These are phyloP conservation scores for Goniozus legneri DNA, from an alignment of 1,140 invertebrate genomes.

Conservation along the genomic window DNA sequence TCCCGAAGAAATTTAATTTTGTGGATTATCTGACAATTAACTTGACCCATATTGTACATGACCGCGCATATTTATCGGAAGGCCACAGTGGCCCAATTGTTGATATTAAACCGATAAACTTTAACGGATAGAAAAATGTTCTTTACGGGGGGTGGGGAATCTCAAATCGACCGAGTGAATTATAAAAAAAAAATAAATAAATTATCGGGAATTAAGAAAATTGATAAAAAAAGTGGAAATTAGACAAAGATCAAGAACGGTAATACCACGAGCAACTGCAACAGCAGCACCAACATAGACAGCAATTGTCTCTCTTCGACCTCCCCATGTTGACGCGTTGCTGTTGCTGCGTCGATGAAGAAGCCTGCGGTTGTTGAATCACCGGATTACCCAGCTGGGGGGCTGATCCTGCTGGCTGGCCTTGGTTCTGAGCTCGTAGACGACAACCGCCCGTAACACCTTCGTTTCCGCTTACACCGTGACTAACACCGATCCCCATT, in stretches of 20 bases:
- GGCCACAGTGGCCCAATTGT: too few species aligned
- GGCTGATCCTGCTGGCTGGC: constrained; percentile 30
- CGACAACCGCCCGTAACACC: constrained; percentile 41
- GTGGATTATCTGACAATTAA: too few species aligned
- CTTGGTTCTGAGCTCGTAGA: constrained; percentile 43
- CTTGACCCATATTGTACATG: too few species aligned
- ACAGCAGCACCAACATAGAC: constrained; percentile 69
- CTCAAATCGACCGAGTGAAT: constrained; percentile 9
- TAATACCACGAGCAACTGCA: constrained; percentile 70
- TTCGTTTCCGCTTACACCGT: constrained; percentile 38
- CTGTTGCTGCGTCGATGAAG: constrained; percentile 22
- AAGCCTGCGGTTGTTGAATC: constrained; percentile 25
- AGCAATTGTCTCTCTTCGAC: constrained; percentile 58
- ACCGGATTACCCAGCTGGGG: constrained; percentile 38
- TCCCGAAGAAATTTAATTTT: too few species aligned
- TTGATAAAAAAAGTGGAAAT: too few species aligned
- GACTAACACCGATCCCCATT: constrained; percentile 52
- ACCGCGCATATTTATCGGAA: too few species aligned
- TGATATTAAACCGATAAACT: too few species aligned
- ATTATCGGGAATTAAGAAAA: too few species aligned
- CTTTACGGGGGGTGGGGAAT: too few species aligned
- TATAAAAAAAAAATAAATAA: constrained; percentile 15
- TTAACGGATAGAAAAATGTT: too few species aligned
- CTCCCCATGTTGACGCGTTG: constrained; percentile 29
- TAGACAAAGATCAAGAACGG: too few species aligned